phyloP scores from a whole-genome alignment of 2,113 vertebrate species.

The Eptatretus burgeri region DNA sequence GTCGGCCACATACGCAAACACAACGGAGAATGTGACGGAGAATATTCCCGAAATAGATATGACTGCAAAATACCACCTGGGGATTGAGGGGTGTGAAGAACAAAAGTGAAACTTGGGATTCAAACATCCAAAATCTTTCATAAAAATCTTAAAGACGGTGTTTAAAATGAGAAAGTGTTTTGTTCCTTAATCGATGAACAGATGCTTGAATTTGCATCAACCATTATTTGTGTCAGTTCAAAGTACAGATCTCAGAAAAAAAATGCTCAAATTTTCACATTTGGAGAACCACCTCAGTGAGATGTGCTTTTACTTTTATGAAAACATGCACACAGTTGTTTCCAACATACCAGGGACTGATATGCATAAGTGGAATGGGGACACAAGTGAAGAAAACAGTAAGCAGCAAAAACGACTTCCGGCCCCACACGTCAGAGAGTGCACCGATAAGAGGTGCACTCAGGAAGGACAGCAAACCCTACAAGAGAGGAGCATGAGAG shows the following conservation, averaged over 20 bases:
- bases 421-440: conserved; percentile 75
- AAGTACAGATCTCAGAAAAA: too few relatives aligned
- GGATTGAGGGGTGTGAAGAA: neutral
- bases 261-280: too few relatives aligned
- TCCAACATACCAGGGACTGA: conserved; percentile 43
- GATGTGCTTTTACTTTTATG: too few relatives aligned
- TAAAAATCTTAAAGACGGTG: too few relatives aligned
- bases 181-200: too few relatives aligned
- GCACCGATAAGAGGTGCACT: conserved; percentile 80
- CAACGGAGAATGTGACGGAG: conserved; percentile 58
- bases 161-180: too few relatives aligned
- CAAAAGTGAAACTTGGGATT: too few relatives aligned
- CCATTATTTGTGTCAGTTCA: too few relatives aligned
- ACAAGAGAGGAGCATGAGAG: neutral
- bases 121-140: too few relatives aligned
- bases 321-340: neutral
- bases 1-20: conserved; percentile 57
- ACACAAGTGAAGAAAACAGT: conserved; percentile 91
- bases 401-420: conserved; percentile 75
- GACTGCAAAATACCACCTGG: conserved; percentile 73
- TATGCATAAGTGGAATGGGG: conserved; percentile 77
- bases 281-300: too few relatives aligned
- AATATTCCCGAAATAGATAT: conserved; percentile 73
- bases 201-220: too few relatives aligned
- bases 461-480: conserved; percentile 77